Conservation (phyloP, 2,797 vertebrate genomes). For the Champsocephalus gunnari region DNA sequence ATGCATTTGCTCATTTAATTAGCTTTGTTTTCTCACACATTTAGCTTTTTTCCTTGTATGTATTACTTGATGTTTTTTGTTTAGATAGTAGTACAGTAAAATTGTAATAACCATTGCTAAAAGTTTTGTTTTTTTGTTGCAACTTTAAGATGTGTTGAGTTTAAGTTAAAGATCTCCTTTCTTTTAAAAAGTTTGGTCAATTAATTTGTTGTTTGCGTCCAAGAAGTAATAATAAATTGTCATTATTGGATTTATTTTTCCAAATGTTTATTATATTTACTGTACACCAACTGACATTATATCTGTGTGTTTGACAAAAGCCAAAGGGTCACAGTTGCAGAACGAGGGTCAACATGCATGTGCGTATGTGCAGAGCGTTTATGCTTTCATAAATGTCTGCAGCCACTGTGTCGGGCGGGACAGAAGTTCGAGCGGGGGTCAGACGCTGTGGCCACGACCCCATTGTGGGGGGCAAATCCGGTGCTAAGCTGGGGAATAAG, state of each 20-base stretch:
- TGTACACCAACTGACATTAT: background rate
- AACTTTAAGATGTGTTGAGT: background rate
- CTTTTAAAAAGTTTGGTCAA: background rate
- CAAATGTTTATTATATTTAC: background rate
- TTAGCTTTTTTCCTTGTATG: background rate
- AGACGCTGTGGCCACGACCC: conserved; percentile 86
- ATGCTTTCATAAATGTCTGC: conserved; percentile 69
- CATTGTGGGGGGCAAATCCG: conserved; percentile 92
- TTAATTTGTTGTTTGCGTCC: background rate
- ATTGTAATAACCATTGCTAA: background rate
- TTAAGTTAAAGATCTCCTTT: background rate
- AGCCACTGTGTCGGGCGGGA: conserved; percentile 72
- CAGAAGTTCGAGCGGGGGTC: conserved; percentile 86
- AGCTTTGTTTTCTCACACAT: background rate
- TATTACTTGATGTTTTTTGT: background rate
- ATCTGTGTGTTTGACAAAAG: conserved; percentile 6
- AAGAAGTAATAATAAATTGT: background rate
- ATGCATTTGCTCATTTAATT: background rate
- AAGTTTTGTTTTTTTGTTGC: background rate
- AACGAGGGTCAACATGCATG: conserved; percentile 15
- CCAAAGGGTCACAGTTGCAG: conserved; percentile 3
- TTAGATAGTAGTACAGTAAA: background rate
- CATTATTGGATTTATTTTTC: background rate
- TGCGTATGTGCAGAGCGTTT: conserved; percentile 18
- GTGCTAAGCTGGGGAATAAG: conserved; percentile 90